A percentile compares a stretch with the other conserved stretches of the same genome.
phyloP scores from a whole-genome alignment of 2,113 vertebrate genomes.

The Ailuropoda melanoleuca region DNA sequence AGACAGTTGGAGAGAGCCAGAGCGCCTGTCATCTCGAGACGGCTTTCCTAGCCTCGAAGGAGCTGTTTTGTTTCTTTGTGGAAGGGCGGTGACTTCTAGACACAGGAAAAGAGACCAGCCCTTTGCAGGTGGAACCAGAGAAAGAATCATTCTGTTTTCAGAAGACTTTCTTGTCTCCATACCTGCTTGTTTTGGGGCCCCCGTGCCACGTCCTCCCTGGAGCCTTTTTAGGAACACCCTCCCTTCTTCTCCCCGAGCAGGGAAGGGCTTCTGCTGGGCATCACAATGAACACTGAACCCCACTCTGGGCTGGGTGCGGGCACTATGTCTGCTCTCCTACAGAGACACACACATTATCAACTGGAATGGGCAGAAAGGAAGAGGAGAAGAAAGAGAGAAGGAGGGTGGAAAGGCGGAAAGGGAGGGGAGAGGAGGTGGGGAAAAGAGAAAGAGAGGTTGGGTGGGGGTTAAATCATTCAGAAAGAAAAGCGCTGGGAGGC shows the following conservation, averaged over 20 bases:
- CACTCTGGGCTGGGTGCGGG: neutral
- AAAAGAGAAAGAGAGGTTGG: too few relatives aligned
- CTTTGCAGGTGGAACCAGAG: neutral
- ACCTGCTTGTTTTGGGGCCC: too few relatives aligned
- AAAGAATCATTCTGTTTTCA: neutral
- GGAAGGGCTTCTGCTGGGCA: neutral
- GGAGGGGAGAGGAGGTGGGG: accelerated
- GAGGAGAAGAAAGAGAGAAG: neutral
- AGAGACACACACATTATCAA: neutral
- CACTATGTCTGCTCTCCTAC: neutral
- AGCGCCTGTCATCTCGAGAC: neutral
- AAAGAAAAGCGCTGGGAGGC: neutral
- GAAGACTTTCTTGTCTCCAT: neutral
- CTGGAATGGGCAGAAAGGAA: neutral
- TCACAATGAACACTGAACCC: neutral
- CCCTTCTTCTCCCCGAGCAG: neutral
- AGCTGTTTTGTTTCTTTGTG: neutral
- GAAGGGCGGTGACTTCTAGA: neutral
- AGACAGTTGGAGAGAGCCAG: neutral
- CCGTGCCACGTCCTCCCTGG: neutral
- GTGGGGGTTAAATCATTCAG: neutral
- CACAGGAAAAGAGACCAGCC: neutral
- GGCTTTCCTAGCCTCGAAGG: neutral
- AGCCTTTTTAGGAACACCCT: neutral
- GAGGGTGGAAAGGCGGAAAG: accelerated